Percentiles rank a stretch among this genome's conserved stretches.
Evolutionary conservation across 1,140 invertebrate species (phyloP).

Genomic region (Drosophila sulfurigaster): DNA sequence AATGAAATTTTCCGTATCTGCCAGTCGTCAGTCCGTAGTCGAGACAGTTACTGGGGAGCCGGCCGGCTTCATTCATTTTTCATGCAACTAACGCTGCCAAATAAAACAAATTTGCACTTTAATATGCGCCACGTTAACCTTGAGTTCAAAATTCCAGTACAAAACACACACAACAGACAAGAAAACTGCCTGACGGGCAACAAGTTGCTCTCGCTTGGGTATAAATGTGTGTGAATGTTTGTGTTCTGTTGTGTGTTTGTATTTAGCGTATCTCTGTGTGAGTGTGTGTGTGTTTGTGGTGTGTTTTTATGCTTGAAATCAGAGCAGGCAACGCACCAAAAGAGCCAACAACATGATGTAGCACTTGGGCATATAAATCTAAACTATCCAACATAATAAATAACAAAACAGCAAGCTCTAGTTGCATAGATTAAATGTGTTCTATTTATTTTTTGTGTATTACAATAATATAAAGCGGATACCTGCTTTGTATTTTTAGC

Average conservation of each 20-base stretch:
- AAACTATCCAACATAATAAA: constrained; percentile 51
- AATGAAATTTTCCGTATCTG: constrained; percentile 61
- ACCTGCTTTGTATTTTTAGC: background rate
- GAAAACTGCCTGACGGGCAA: constrained; percentile 48
- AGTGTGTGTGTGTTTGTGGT: constrained; percentile 1
- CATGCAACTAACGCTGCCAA: constrained; percentile 62
- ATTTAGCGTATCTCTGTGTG: constrained; percentile 7
- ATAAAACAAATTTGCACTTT: constrained; percentile 82
- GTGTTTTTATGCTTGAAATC: constrained; percentile 55
- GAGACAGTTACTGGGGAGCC: background rate
- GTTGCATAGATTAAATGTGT: constrained; percentile 10
- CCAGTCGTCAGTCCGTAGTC: constrained; percentile 25
- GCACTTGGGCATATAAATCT: constrained; percentile 35
- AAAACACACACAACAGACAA: constrained; percentile 28
- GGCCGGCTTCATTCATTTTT: constrained; percentile 67
- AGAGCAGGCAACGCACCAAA: constrained; percentile 47
- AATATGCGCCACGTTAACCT: constrained; percentile 71
- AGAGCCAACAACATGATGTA: constrained; percentile 49
- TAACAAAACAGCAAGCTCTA: constrained; percentile 12
- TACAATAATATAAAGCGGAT: background rate
- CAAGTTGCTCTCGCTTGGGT: constrained; percentile 56
- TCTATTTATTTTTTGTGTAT: background rate
- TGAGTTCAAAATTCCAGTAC: constrained; percentile 48
- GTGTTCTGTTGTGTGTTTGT: constrained; percentile 24
- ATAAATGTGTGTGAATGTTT: constrained; percentile 27